These are phyloP conservation scores for Coremacera marginata DNA, from an alignment of 2,888 invertebrate species.

Conservation along the genomic window DNA sequence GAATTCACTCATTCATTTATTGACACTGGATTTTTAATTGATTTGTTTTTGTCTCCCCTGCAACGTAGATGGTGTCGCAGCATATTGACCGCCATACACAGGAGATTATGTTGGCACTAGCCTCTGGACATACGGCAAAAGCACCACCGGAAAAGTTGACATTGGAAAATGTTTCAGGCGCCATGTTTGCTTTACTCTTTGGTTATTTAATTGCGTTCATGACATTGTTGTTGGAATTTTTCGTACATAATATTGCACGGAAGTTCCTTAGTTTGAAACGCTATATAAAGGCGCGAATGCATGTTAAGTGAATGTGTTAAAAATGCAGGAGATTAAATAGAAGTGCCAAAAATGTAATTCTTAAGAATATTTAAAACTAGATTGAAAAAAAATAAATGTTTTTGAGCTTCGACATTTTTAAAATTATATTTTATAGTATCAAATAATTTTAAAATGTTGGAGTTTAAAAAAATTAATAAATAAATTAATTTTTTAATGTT, in stretches of 20 bases:
- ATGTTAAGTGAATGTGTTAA: neutral
- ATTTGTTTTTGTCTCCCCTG: neutral
- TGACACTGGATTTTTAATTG: neutral
- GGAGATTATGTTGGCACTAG: conserved; percentile 55
- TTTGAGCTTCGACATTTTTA: too few relatives aligned
- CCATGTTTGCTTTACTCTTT: conserved; percentile 59
- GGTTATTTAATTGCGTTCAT: conserved; percentile 56
- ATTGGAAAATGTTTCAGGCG: conserved; percentile 63
- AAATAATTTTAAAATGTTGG: too few relatives aligned
- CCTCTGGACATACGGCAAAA: conserved; percentile 54
- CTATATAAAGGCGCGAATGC: neutral
- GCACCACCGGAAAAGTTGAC: conserved; percentile 57
- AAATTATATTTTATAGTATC: too few relatives aligned
- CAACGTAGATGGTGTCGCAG: conserved; percentile 50
- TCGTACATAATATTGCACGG: neutral
- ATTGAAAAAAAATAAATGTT: too few relatives aligned
- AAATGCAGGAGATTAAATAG: neutral
- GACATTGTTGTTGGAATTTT: conserved; percentile 56
- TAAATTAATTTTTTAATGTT: too few relatives aligned
- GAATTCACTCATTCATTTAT: neutral
- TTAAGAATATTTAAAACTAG: neutral
- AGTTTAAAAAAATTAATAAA: too few relatives aligned
- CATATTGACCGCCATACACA: conserved; percentile 60
- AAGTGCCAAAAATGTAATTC: neutral
- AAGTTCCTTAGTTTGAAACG: neutral